Evolutionary conservation across 2,113 vertebrate genomes (phyloP), one percentile per base, ranked within the genome.

Genomic region (Tychaedon coryphoeus): DNA sequence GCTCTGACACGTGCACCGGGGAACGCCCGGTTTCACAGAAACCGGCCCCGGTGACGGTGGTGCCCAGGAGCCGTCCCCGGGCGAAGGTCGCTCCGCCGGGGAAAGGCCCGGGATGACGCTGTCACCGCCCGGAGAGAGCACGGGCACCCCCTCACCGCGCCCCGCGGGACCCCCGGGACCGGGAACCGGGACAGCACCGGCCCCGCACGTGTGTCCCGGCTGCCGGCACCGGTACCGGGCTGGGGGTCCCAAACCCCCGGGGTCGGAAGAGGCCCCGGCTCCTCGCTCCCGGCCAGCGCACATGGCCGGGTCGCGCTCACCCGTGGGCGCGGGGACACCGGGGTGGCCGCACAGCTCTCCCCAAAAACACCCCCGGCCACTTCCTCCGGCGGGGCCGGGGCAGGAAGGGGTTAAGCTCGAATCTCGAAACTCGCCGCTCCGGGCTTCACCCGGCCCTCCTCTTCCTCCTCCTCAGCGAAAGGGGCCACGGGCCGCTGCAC

Each of bases 11-110:
- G 2, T 73, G 69, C 25, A 80, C 87, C 45, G 48, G 91, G 93
- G 66, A 88, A 90, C 94, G 86, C 94, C 94, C 78, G 78, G 91
- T 92, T 95, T 92, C 91, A 38, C 43, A 92, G 94, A 95, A 95
- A 86, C 93, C 50, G 15, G 20, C 24, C 14, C 22, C 22, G 57
- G 47, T 54, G 38, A 58, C 80, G 19, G 67, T 12, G 71, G 6
- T 38, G 71, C 72, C 62, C 45, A 22, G 12, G 56, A 82, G 53
- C 77, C 43, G 40, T 67, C 12, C 14, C 48, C 79, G 93, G 38
- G 75, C 95, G 72, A 95, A 96, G 95, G 90, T 95, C 67, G 73
- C 33, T 16, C 26, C 33, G 5, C 6, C 7, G 19, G 13, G 64
- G 42, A 42, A 67, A 67, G 60, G 61, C 70, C 14, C 26, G 19